Conservation (phyloP, 2,113 vertebrate genomes). For the Gorsachius goisagi region DNA sequence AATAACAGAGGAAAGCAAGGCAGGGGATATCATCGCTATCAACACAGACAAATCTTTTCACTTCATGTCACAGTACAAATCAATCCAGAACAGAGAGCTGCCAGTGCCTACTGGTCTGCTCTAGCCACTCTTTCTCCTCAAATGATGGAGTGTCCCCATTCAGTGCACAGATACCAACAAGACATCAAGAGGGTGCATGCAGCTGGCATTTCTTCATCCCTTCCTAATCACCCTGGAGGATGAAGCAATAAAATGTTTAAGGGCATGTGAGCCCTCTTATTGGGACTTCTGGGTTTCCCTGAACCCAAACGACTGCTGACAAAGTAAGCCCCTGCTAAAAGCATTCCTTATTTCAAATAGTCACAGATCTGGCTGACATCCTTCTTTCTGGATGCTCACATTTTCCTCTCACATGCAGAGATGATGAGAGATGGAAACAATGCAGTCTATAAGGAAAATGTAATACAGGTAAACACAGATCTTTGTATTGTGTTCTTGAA, state of each 20-base stretch:
- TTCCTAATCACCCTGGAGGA: background rate
- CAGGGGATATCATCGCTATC: background rate
- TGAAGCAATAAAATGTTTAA: background rate
- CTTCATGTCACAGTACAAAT: background rate
- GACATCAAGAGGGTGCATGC: background rate
- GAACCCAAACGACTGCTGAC: background rate
- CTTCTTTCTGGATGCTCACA: background rate
- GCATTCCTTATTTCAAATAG: background rate
- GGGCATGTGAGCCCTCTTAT: rapidly evolving
- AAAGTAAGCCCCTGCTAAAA: background rate
- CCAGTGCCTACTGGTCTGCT: background rate
- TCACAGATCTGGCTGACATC: background rate
- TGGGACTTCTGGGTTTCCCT: background rate
- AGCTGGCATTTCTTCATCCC: background rate
- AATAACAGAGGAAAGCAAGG: background rate
- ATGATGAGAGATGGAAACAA: background rate
- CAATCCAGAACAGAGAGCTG: background rate
- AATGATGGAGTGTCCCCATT: rapidly evolving
- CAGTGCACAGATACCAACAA: background rate
- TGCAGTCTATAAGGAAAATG: background rate
- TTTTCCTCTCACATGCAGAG: background rate
- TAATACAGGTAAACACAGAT: background rate
- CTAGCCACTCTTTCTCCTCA: background rate
- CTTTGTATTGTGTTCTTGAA: background rate
- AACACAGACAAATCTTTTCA: background rate